Percentiles rank a stretch among this genome's conserved stretches.
These are phyloP conservation scores for Macropis europaea DNA, from an alignment of 2,888 invertebrate species.

Conservation along the genomic window DNA sequence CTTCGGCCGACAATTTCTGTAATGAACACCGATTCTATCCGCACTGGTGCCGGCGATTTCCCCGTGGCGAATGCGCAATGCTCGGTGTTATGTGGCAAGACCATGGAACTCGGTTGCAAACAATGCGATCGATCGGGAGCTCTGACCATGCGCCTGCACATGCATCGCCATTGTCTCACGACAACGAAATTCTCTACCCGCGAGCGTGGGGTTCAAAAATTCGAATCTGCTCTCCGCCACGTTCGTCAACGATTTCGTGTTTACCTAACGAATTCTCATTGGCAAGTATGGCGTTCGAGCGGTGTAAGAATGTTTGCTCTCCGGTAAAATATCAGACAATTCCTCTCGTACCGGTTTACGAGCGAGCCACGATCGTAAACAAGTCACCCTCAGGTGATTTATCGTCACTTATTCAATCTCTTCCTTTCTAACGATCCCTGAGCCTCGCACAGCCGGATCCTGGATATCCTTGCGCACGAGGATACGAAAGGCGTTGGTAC, in stretches of 20 bases:
- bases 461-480: slow-evolving; percentile 47
- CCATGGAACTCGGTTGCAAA: slow-evolving; percentile 24
- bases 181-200: too few relatives aligned
- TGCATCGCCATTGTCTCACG: neutral
- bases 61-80: neutral
- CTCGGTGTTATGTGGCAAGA: neutral
- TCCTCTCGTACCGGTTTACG: too few relatives aligned
- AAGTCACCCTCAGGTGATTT: neutral
- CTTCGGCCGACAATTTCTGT: slow-evolving; percentile 29
- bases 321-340: too few relatives aligned
- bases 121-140: slow-evolving; percentile 43
- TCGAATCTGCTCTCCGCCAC: too few relatives aligned
- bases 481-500: slow-evolving; percentile 34
- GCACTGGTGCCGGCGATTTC: slow-evolving; percentile 1
- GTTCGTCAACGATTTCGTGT: too few relatives aligned
- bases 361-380: neutral
- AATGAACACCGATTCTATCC: slow-evolving; percentile 14
- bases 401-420: too few relatives aligned
- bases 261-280: too few relatives aligned
- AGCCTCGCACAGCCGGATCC: slow-evolving; percentile 21
- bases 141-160: slow-evolving; percentile 28
- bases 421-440: slow-evolving; percentile 21
- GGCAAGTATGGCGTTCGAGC: too few relatives aligned
- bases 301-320: too few relatives aligned
- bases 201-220: neutral